Evolutionary conservation across 1,140 invertebrate species (phyloP).

Genomic region (Lordiphosa mommai): DNA sequence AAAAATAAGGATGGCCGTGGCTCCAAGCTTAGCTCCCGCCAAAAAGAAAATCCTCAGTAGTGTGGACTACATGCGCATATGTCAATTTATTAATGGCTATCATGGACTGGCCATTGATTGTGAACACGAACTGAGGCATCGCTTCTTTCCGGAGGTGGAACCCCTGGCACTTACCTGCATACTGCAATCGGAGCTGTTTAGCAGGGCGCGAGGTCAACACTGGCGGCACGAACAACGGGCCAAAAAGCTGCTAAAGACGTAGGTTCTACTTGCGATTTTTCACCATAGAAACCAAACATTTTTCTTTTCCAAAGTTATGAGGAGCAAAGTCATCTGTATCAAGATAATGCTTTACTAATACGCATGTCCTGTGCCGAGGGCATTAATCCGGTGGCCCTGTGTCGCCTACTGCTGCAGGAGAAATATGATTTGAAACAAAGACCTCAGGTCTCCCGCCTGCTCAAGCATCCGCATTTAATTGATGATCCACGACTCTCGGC

Average conservation of each 20-base stretch:
- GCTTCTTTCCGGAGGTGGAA: slow-evolving; percentile 75
- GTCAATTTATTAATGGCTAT: slow-evolving; percentile 59
- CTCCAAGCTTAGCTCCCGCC: not conserved
- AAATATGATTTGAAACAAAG: slow-evolving; percentile 79
- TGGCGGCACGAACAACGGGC: slow-evolving; percentile 75
- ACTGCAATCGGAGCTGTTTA: slow-evolving; percentile 67
- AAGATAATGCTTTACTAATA: slow-evolving; percentile 81
- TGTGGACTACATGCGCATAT: slow-evolving; percentile 41
- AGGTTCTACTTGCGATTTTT: slow-evolving; percentile 2
- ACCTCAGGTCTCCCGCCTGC: slow-evolving; percentile 81
- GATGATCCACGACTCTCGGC: slow-evolving; percentile 84
- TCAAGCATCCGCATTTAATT: slow-evolving; percentile 86
- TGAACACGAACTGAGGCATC: slow-evolving; percentile 65
- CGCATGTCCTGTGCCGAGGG: slow-evolving; percentile 81
- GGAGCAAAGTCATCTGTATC: slow-evolving; percentile 64
- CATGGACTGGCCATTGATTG: slow-evolving; percentile 75
- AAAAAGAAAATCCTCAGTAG: slow-evolving; percentile 46
- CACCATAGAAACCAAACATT: too few species aligned
- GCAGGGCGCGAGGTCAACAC: slow-evolving; percentile 79
- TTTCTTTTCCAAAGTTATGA: too few species aligned
- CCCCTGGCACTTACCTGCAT: slow-evolving; percentile 81
- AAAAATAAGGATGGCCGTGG: slow-evolving; percentile 30
- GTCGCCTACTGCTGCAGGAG: slow-evolving; percentile 84
- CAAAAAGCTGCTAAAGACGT: slow-evolving; percentile 54
- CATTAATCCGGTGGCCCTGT: slow-evolving; percentile 84